These are phyloP conservation scores for Chascanopsetta lugubris DNA, from an alignment of 2,113 vertebrate species.

Conservation along the genomic window DNA sequence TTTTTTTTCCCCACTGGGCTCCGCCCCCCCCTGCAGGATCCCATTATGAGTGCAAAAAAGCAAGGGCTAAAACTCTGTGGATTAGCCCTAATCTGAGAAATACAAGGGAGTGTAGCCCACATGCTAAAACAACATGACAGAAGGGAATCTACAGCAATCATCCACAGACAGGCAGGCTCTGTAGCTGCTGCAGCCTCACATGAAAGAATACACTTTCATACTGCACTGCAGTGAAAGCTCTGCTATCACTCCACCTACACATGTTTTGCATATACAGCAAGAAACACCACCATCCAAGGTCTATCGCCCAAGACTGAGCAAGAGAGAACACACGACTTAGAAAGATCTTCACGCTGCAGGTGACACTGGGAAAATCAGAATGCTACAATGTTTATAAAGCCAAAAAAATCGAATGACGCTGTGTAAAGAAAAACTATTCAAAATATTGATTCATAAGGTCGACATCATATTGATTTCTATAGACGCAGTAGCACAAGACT, in stretches of 20 bases:
- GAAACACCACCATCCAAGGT: constrained; percentile 48
- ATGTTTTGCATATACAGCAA: constrained; percentile 63
- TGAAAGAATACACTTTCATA: constrained; percentile 52
- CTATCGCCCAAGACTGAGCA: constrained; percentile 22
- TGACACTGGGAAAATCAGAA: neutral
- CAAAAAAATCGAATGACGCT: no score
- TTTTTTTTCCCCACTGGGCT: constrained; percentile 46
- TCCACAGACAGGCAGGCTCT: constrained; percentile 22
- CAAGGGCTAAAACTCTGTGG: constrained; percentile 42
- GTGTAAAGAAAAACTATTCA: no score
- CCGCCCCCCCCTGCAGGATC: constrained; percentile 39
- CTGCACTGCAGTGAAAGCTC: constrained; percentile 37
- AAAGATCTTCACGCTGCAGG: constrained; percentile 12
- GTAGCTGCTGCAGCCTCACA: constrained; percentile 43
- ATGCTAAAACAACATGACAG: constrained; percentile 45
- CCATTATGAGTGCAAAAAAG: constrained; percentile 41
- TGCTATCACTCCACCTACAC: constrained; percentile 62
- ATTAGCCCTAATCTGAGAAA: constrained; percentile 65
- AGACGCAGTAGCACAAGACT: no score
- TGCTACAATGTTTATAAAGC: no score
- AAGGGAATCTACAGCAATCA: constrained; percentile 44
- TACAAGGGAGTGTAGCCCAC: constrained; percentile 49
- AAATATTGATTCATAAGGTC: no score
- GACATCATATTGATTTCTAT: no score
- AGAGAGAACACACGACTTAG: constrained; percentile 9